Evolutionary conservation across 2,113 vertebrate genomes (phyloP).

Genomic region (Riparia riparia): DNA sequence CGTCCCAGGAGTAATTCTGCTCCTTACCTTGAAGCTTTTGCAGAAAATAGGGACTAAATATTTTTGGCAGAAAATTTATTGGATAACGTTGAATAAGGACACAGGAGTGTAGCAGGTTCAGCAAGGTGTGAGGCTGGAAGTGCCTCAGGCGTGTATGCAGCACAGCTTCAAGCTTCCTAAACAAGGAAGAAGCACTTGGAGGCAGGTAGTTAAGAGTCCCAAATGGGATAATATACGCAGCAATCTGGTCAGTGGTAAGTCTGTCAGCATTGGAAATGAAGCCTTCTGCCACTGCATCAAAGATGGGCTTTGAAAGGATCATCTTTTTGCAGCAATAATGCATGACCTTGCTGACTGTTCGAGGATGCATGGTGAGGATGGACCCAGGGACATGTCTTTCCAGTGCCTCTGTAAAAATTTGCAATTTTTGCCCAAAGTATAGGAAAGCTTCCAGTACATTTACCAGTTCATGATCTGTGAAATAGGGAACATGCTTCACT

Average conservation of each 20-base stretch:
- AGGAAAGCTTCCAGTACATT: constrained; percentile 83
- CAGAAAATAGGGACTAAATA: constrained; percentile 90
- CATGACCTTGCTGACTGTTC: constrained; percentile 78
- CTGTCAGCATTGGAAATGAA: constrained; percentile 84
- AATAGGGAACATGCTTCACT: constrained; percentile 76
- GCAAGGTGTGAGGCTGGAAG: constrained; percentile 83
- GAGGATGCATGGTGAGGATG: constrained; percentile 76
- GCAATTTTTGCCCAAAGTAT: constrained; percentile 78
- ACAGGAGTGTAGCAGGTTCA: constrained; percentile 88
- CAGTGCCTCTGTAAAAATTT: constrained; percentile 80
- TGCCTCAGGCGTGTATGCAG: constrained; percentile 73
- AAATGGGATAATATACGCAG: constrained; percentile 82
- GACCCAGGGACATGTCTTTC: constrained; percentile 73
- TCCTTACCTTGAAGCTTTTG: constrained; percentile 87
- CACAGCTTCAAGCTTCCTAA: constrained; percentile 84
- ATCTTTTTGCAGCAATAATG: constrained; percentile 81
- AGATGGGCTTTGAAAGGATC: constrained; percentile 83
- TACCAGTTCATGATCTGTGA: constrained; percentile 82
- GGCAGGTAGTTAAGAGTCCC: constrained; percentile 90
- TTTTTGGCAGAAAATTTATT: constrained; percentile 88
- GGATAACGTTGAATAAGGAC: constrained; percentile 87
- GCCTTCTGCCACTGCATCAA: constrained; percentile 83
- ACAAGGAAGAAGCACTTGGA: constrained; percentile 81
- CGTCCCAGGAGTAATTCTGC: neutral
- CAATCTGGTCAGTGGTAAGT: constrained; percentile 83